Base-by-base conservation (phyloP, 2,888 invertebrate species). In the Seira musarum region DNA sequence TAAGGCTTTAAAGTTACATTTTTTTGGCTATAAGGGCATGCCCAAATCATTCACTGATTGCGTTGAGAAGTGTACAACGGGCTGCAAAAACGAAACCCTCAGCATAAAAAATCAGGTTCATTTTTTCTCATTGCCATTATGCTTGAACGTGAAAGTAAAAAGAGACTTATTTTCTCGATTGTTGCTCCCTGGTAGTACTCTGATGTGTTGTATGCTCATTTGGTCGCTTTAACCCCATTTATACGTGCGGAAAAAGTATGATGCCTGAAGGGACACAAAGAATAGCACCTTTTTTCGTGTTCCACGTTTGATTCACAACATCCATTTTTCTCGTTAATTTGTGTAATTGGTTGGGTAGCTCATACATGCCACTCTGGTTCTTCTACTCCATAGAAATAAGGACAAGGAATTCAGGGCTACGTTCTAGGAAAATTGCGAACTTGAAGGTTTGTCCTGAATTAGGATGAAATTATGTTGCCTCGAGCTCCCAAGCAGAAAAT, bases 211-310 rank as follows among this genome's bases (percentile, higher is more conserved):
- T 30, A 30, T 30, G 30, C 8, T 30, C 30, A 30, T 30, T 30
- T 30, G 30, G 8, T 30, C 30, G 8, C 2, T 5, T 30, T 30
- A n/a, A 30, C 30, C 30, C 30, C 30, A 8, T 8, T 30, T 30
- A 8, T 30, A 49, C 49, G 49, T 49, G 49, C 49, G 15, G 49
- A 49, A 3, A 49, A 49, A 49, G 15, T 49, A 15, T 49, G 49
- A 49, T 49, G 49, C 49, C 49, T 49, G 49, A 49, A 49, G 49
- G 49, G 49, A 49, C 49, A 49, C 49, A 49, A 49, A n/a, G 49
- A 49, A 49, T 49, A n/a, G 49, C 30, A 30, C 30, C 30, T 30
- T 30, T 30, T 30, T 30, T 30, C 30, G 30, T 5, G 30, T n/a
- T 49, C 15, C 49, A 49, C 8, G 30, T 15, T 49, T 49, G 49